These are phyloP conservation scores for Zaprionus lachaisei DNA, from an alignment of 1,140 invertebrate species.

Conservation along the genomic window DNA sequence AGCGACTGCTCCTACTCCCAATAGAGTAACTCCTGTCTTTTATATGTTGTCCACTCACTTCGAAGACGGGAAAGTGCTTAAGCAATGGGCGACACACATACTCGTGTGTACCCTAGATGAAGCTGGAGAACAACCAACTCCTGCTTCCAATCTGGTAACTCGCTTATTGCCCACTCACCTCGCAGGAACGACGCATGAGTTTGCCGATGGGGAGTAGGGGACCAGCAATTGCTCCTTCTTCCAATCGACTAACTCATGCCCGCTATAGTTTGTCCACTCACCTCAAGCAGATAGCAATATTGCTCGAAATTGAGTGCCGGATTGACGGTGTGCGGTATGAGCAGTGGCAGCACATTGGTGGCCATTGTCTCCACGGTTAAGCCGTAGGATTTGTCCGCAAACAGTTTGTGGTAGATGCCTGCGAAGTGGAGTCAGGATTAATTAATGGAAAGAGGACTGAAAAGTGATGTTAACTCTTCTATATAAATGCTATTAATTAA, in stretches of 20 bases:
- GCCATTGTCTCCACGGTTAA: conserved; percentile 96
- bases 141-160: not conserved
- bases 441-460: conserved; percentile 1
- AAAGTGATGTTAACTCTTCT: not conserved
- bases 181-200: not conserved
- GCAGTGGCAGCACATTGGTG: conserved; percentile 95
- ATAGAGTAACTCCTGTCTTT: too few species aligned
- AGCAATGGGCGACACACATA: too few species aligned
- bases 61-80: too few species aligned
- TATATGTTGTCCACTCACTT: too few species aligned
- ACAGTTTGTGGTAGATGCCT: conserved; percentile 97
- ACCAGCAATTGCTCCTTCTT: not conserved
- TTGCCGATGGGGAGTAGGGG: not conserved
- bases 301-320: conserved; percentile 95
- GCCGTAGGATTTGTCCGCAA: conserved; percentile 96
- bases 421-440: conserved; percentile 32
- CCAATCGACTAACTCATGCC: not conserved
- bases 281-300: conserved; percentile 93
- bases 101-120: too few species aligned
- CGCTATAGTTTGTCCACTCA: conserved; percentile 58
- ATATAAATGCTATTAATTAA: too few species aligned
- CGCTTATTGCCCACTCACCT: not conserved
- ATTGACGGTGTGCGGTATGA: conserved; percentile 97
- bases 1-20: too few species aligned
- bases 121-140: not conserved